Evolutionary conservation across 2,113 vertebrate species (phyloP).

Genomic region (Grus americana): DNA sequence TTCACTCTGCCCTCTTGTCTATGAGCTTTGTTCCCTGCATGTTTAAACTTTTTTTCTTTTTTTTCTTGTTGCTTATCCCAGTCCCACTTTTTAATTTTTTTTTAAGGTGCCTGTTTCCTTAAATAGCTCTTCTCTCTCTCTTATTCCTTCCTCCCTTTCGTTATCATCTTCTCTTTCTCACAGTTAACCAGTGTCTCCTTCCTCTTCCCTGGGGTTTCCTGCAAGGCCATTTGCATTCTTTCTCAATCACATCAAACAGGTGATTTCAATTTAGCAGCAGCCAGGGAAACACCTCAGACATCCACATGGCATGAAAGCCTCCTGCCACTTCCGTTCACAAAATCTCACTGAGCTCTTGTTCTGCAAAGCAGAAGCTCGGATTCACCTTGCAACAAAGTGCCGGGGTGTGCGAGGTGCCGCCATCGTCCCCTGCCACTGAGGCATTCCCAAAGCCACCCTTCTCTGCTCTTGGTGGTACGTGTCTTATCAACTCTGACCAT

Average conservation of each 20-base stretch:
- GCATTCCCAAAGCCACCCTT: not conserved
- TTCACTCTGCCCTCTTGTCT: not conserved
- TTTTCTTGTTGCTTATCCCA: not conserved
- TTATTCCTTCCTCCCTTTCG: not conserved
- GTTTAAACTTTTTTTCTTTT: not conserved
- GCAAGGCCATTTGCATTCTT: not conserved
- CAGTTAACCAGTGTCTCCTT: not conserved
- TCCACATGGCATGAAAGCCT: not conserved
- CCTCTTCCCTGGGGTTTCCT: not conserved
- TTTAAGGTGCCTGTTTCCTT: not conserved
- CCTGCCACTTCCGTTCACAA: not conserved
- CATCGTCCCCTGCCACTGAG: not conserved
- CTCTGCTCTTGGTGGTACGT: fast-evolving
- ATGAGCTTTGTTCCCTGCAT: not conserved
- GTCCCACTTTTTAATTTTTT: not conserved
- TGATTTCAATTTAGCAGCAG: conserved; percentile 23
- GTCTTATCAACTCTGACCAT: not conserved
- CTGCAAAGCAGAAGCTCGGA: not conserved
- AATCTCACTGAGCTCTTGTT: not conserved
- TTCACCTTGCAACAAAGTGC: not conserved
- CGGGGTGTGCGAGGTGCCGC: fast-evolving
- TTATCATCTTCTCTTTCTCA: not conserved
- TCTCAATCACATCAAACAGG: conserved; percentile 23
- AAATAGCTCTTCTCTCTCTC: not conserved
- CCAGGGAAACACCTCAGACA: conserved; percentile 8